Evolutionary conservation across 2,888 invertebrate species (phyloP).

Genomic region (Drosophila mettleri): DNA sequence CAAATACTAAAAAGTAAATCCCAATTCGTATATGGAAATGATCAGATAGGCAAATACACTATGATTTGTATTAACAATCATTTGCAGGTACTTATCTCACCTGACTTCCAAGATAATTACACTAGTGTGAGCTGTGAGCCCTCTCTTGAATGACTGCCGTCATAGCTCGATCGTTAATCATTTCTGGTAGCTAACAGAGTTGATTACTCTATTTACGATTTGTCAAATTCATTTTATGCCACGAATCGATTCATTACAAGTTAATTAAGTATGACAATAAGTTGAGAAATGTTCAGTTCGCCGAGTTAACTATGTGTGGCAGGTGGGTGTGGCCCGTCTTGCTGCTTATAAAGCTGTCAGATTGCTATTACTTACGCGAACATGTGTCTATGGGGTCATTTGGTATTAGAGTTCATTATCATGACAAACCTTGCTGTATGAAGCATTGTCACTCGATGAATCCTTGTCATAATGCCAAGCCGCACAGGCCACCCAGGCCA

Average conservation of each 20-base stretch:
- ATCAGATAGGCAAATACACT: not conserved
- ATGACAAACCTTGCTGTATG: not conserved
- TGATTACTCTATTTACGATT: slow-evolving; percentile 13
- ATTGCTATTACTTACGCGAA: slow-evolving; percentile 9
- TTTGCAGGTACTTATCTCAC: slow-evolving; percentile 14
- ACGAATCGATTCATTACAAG: slow-evolving; percentile 51
- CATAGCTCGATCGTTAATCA: slow-evolving; percentile 15
- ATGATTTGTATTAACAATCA: slow-evolving; percentile 10
- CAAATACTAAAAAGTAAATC: slow-evolving; percentile 4
- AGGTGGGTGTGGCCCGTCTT: slow-evolving; percentile 43
- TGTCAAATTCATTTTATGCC: slow-evolving; percentile 33
- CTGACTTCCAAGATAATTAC: not conserved
- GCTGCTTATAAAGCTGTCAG: slow-evolving; percentile 15
- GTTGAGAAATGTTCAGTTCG: slow-evolving; percentile 16
- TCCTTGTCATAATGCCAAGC: not conserved
- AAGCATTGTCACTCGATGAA: not conserved
- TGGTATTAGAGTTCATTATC: slow-evolving; percentile 11
- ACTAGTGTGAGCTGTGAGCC: slow-evolving; percentile 13
- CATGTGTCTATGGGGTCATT: slow-evolving; percentile 2
- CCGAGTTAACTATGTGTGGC: slow-evolving; percentile 15
- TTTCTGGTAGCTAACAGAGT: not conserved
- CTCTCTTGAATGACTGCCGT: not conserved
- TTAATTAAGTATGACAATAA: slow-evolving; percentile 18
- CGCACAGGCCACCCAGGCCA: not conserved
- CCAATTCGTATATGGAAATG: not conserved